Base-by-base conservation (phyloP, 2,113 vertebrate species). In the Aspiorhynchus laticeps region DNA sequence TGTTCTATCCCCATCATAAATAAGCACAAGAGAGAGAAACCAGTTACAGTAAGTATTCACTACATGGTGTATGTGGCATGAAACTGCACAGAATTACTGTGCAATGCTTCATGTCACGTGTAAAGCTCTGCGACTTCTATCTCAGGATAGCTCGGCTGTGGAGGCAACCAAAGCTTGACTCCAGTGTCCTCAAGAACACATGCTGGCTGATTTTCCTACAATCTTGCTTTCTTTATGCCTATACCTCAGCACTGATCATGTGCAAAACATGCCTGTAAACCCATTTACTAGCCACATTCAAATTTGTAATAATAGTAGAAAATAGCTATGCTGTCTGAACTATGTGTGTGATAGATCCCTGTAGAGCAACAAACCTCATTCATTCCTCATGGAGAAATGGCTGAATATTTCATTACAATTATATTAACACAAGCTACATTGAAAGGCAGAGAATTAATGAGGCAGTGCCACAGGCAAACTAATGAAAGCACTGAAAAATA, bases 321-420 rank as follows among this genome's bases (percentile, higher is more conserved):
- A 84, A 56, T 2, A 7, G 46, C 8, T 33, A 53, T 28, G 76
- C 21, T 85, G 74, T 85, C 79, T 87, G 63, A 87, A 73, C 77
- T 86, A 83, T 69, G 33, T 28, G 71, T 67, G 83, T 59, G 38
- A 87, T 83, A 73, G 31, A 85, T 89, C 79, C 80, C 78, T 79
- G 78, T 56, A 33, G 83, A 80, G 80, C 80, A 88, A 81, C 84
- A 86, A 84, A 79, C 76, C 80, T 87, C 74, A 86, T 84, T 53
- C 86, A 80, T 88, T 84, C 87, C 81, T 85, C 63, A 75, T 56
- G 84, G 48, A 63, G 73, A 78, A 38, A 53, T 12, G 53, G 31
- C 51, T 71, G 69, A 81, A 88, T 90, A 86, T 80, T 81, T 90
- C 82, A 87, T 88, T 77, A 85, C 31, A 80, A 85, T 59, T 82